These are phyloP conservation scores for Petrolisthes cinctipes DNA, from an alignment of 2,888 invertebrate genomes.

Conservation along the genomic window DNA sequence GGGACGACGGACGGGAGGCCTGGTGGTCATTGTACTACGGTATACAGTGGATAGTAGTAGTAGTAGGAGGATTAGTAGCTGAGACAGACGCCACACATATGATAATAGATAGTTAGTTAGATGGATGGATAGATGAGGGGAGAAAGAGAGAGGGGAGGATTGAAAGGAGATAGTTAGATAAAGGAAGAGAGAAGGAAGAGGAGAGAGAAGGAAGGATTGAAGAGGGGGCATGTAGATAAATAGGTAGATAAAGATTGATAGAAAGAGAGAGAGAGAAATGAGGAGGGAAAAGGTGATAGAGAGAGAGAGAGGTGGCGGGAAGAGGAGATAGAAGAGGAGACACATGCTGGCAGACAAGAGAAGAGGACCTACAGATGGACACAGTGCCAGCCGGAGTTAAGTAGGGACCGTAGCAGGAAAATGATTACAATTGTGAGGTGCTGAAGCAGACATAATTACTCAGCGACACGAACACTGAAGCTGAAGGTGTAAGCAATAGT, in stretches of 20 bases:
- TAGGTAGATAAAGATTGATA: background rate
- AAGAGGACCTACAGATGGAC: background rate
- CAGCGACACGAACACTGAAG: no score
- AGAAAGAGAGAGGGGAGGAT: no score
- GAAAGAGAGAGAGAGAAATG: conserved; percentile 31
- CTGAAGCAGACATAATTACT: no score
- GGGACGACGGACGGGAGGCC: no score
- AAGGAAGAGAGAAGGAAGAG: background rate
- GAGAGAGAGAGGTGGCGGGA: conserved; percentile 22
- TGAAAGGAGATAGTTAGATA: background rate
- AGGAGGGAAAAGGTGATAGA: conserved; percentile 25
- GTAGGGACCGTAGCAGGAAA: background rate
- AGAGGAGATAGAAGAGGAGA: background rate
- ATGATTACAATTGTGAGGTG: background rate
- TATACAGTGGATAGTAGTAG: no score
- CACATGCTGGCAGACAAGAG: background rate
- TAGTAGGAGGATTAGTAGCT: no score
- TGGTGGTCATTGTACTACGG: no score
- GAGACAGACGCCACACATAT: background rate
- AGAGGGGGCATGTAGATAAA: background rate
- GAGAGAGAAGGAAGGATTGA: background rate
- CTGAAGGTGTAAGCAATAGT: background rate
- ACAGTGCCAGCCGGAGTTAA: background rate
- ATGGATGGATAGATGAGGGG: background rate
- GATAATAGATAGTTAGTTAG: background rate